A percentile compares a stretch with the other conserved stretches of the same genome.
Evolutionary conservation across 2,797 vertebrate species (phyloP).

Genomic region (Brachyalestes nurse): DNA sequence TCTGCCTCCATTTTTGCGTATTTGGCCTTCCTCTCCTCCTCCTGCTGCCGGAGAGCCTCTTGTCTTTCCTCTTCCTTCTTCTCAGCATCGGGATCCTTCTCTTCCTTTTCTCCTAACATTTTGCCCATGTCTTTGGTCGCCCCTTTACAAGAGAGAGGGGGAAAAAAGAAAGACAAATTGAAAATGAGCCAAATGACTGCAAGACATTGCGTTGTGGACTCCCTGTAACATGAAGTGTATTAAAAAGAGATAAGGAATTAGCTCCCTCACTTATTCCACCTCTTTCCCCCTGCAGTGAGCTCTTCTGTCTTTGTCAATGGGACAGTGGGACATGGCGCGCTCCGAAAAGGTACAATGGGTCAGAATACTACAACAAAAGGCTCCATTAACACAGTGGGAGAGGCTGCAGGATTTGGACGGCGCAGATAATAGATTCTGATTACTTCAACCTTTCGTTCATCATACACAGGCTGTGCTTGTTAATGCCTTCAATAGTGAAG

Average conservation of each 20-base stretch:
- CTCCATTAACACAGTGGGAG: conserved; percentile 49
- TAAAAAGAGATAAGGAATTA: conserved; percentile 37
- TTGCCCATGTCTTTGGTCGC: conserved; percentile 99
- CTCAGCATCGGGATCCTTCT: conserved; percentile 95
- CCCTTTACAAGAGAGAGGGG: conserved; percentile 73
- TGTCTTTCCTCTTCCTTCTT: conserved; percentile 97
- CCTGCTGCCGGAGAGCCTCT: conserved; percentile 94
- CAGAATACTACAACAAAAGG: conserved; percentile 61
- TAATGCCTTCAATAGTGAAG: conserved; percentile 18
- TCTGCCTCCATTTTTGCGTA: conserved; percentile 97
- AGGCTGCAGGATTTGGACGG: conserved; percentile 46
- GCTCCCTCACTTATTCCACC: background rate
- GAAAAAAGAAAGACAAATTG: conserved; percentile 1
- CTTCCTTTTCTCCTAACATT: conserved; percentile 96
- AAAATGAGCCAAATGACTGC: conserved; percentile 38
- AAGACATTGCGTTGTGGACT: conserved; percentile 17
- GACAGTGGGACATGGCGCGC: background rate
- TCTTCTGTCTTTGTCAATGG: conserved; percentile 38
- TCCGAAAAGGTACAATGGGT: conserved; percentile 56
- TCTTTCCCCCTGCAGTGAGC: conserved; percentile 38
- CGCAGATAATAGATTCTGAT: conserved; percentile 57
- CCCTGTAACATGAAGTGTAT: conserved; percentile 12
- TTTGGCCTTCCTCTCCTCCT: conserved; percentile 97
- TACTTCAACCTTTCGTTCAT: conserved; percentile 47
- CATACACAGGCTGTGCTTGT: conserved; percentile 30